Evolutionary conservation across 2,113 vertebrate genomes (phyloP).

Genomic region (Antennarius striatus): DNA sequence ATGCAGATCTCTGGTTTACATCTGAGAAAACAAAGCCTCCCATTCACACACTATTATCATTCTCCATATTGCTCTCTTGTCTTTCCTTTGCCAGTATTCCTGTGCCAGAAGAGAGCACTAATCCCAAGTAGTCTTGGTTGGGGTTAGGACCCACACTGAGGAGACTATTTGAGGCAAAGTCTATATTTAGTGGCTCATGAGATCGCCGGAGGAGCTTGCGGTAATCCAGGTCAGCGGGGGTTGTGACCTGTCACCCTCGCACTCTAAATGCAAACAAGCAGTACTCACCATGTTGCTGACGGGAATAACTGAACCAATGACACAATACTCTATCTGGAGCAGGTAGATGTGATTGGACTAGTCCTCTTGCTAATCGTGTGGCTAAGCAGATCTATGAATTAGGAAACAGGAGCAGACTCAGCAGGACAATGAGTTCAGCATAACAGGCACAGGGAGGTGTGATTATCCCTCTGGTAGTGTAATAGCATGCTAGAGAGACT

Average conservation of each 20-base stretch:
- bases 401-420: conserved; percentile 34
- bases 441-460: conserved; percentile 12
- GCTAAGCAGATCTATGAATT: conserved; percentile 53
- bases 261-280: conserved; percentile 18
- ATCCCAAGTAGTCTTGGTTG: conserved; percentile 36
- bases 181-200: conserved; percentile 69
- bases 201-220: conserved; percentile 47
- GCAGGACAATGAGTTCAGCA: conserved; percentile 26
- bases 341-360: conserved; percentile 30
- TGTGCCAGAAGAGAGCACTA: conserved; percentile 33
- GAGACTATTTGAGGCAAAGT: conserved; percentile 40
- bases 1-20: neutral
- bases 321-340: conserved; percentile 20
- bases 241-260: conserved; percentile 38
- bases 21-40: too few species aligned
- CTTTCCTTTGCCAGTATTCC: neutral
- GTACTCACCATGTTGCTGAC: neutral
- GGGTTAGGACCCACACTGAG: conserved; percentile 30
- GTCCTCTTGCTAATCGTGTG: conserved; percentile 1
- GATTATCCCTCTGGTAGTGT: conserved; percentile 40
- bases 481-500: conserved; percentile 14
- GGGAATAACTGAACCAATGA: conserved; percentile 21
- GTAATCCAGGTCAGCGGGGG: conserved; percentile 64
- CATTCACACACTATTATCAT: neutral
- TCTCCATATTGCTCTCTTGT: neutral